phyloP scores from a whole-genome alignment of 2,888 invertebrate species.

The Metopia argyrocephala region DNA sequence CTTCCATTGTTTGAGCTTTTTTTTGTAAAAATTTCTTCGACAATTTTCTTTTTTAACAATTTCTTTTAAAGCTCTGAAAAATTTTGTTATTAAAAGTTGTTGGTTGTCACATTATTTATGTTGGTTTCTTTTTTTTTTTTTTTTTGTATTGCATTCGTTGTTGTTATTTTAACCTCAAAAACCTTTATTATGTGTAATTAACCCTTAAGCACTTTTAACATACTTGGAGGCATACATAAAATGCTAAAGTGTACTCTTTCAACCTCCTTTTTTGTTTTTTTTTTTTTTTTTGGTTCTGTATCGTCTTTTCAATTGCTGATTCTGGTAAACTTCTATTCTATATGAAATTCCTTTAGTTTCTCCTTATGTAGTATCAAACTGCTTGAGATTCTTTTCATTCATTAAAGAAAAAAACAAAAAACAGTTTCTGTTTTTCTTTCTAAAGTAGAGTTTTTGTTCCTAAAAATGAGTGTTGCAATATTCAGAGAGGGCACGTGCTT shows the following conservation, averaged over 20 bases:
- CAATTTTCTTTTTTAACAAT: neutral
- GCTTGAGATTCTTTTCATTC: constrained; percentile 25
- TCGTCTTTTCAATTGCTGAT: constrained; percentile 9
- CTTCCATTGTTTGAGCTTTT: no score
- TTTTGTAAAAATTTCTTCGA: no score
- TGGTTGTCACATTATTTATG: neutral
- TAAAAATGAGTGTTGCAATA: constrained; percentile 38
- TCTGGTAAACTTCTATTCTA: neutral
- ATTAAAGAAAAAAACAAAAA: neutral
- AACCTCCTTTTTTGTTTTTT: neutral
- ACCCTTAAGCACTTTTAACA: constrained; percentile 58
- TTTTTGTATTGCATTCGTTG: neutral
- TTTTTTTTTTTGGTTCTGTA: constrained; percentile 6
- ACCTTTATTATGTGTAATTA: constrained; percentile 62
- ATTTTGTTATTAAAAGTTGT: neutral
- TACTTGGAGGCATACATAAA: constrained; percentile 31
- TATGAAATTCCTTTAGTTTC: constrained; percentile 52
- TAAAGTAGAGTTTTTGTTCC: constrained; percentile 7
- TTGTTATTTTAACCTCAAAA: constrained; percentile 61
- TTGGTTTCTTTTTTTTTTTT: neutral
- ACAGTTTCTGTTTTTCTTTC: constrained; percentile 19
- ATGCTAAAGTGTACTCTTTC: constrained; percentile 24
- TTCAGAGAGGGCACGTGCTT: constrained; percentile 65
- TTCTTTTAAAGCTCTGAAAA: neutral
- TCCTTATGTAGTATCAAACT: no score